Evolutionary conservation across 2,888 invertebrate species (phyloP).

Genomic region (Drosophila ezoana): DNA sequence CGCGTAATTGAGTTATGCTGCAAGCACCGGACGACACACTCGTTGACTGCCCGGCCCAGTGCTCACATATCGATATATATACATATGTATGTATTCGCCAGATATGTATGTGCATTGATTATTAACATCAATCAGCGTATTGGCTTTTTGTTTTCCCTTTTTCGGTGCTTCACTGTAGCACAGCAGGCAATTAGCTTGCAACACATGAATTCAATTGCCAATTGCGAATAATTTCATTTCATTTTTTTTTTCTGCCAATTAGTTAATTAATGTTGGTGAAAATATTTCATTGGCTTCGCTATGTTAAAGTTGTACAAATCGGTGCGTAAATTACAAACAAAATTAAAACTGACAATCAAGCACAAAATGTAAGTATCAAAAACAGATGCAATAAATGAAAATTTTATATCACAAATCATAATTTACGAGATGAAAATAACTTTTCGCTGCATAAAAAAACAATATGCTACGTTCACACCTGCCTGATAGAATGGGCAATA

Average conservation of each 20-base stretch:
- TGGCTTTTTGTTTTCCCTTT: conserved; percentile 22
- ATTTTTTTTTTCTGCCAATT: conserved; percentile 52
- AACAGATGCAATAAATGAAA: background rate
- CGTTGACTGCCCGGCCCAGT: background rate
- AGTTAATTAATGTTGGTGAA: conserved; percentile 63
- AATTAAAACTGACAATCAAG: background rate
- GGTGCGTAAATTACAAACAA: conserved; percentile 5
- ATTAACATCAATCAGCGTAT: conserved; percentile 70
- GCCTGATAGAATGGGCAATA: no score
- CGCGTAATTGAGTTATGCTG: conserved; percentile 68
- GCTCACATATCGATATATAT: conserved; percentile 32
- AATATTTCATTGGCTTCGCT: conserved; percentile 18
- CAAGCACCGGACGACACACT: conserved; percentile 12
- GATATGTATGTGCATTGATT: conserved; percentile 43
- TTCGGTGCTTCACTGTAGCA: conserved; percentile 9
- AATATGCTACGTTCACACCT: no score
- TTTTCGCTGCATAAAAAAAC: no score
- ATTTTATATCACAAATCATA: background rate
- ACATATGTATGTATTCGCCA: background rate
- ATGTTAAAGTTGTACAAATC: conserved; percentile 10
- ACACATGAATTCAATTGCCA: conserved; percentile 37
- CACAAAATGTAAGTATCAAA: background rate
- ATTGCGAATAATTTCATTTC: conserved; percentile 18
- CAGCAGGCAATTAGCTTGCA: conserved; percentile 50
- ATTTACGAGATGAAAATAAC: no score